A percentile compares a stretch with the other conserved stretches of the same genome.
These are phyloP conservation scores for Trichoplusia ni DNA, from an alignment of 1,140 invertebrate genomes.

Conservation along the genomic window DNA sequence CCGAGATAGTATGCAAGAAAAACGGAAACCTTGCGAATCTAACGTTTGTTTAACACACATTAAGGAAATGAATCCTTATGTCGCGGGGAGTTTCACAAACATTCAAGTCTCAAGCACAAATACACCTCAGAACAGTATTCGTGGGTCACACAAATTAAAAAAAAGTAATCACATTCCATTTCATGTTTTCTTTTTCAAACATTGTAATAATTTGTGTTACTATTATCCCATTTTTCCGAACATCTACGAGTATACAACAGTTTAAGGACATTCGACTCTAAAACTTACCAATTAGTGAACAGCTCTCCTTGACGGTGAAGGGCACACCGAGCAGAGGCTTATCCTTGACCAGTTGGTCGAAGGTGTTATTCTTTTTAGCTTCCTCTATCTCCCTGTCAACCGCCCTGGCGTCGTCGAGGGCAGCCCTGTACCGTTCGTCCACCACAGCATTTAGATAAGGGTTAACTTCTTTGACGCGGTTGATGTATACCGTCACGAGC, in stretches of 20 bases:
- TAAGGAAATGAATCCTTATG: too few relatives aligned
- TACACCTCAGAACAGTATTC: too few relatives aligned
- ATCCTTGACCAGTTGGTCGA: slow-evolving; percentile 68
- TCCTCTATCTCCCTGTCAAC: slow-evolving; percentile 83
- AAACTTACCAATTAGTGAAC: slow-evolving; percentile 83
- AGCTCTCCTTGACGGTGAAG: slow-evolving; percentile 89
- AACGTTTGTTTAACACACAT: too few relatives aligned
- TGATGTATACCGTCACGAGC: slow-evolving; percentile 85
- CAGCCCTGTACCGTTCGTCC: slow-evolving; percentile 86
- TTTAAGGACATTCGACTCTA: neutral
- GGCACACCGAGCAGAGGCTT: slow-evolving; percentile 90
- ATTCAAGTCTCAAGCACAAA: too few relatives aligned
- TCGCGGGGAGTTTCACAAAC: too few relatives aligned
- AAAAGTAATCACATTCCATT: too few relatives aligned
- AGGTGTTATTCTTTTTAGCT: slow-evolving; percentile 56
- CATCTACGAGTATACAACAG: neutral
- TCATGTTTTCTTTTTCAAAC: too few relatives aligned
- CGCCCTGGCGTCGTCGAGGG: slow-evolving; percentile 85
- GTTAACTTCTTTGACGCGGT: slow-evolving; percentile 87
- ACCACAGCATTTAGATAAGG: slow-evolving; percentile 88
- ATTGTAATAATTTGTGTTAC: too few relatives aligned
- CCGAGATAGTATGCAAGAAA: too few relatives aligned
- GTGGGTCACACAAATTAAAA: too few relatives aligned
- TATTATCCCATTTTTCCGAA: neutral
- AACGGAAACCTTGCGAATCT: too few relatives aligned